phyloP scores from a whole-genome alignment of 2,113 vertebrate species.

The Leptocoma aspasia region DNA sequence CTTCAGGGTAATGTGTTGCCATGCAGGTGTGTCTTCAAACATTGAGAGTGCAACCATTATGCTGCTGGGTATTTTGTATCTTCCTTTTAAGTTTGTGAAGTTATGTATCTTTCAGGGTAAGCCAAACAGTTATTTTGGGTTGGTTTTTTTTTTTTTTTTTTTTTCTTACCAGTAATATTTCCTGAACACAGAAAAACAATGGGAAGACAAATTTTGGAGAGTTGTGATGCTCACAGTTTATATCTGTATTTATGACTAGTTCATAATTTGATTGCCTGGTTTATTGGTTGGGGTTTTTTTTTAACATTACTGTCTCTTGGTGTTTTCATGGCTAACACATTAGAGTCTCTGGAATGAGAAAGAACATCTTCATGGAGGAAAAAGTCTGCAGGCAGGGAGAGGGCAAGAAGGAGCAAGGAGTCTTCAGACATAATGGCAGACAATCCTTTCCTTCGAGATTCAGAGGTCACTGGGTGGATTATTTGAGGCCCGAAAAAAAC shows the following conservation, averaged over 20 bases:
- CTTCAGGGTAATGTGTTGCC: neutral
- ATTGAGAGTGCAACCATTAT: neutral
- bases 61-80: neutral
- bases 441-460: neutral
- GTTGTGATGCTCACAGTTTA: neutral
- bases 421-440: neutral
- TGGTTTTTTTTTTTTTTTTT: neutral
- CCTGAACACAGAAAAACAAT: neutral
- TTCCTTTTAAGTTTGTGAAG: neutral
- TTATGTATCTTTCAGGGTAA: neutral
- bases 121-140: neutral
- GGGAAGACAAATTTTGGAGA: neutral
- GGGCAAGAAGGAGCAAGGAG: neutral
- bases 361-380: neutral
- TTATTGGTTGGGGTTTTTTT: neutral
- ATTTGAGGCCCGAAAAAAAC: fast-evolving
- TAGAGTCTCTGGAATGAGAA: neutral
- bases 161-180: neutral
- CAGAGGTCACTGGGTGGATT: neutral
- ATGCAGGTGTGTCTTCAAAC: neutral
- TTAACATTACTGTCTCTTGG: fast-evolving
- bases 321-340: neutral
- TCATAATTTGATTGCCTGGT: neutral
- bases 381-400: neutral
- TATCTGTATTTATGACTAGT: neutral